Evolutionary conservation across 2,888 invertebrate genomes (phyloP).

Genomic region (Pammene fasciana): DNA sequence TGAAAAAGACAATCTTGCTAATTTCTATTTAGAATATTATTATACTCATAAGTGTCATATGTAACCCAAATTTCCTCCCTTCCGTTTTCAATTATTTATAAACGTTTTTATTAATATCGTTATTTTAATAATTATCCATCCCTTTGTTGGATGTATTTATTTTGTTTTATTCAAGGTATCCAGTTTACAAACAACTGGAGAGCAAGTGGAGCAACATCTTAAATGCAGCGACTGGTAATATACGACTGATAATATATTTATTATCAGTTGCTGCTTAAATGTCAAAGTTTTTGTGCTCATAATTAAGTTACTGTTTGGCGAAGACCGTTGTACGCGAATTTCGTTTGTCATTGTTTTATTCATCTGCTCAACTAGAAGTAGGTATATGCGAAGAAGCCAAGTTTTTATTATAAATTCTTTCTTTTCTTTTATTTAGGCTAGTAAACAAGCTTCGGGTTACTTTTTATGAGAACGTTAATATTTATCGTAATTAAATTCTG

Average conservation of each 20-base stretch:
- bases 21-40: no score
- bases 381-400: slow-evolving; percentile 5
- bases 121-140: no score
- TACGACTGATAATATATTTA: no score
- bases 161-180: no score
- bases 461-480: slow-evolving; percentile 19
- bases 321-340: neutral
- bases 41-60: no score
- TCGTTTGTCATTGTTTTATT: slow-evolving; percentile 27
- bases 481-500: slow-evolving; percentile 4
- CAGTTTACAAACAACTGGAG: neutral
- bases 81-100: no score
- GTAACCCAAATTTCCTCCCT: no score
- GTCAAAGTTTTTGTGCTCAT: slow-evolving; percentile 3
- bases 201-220: no score
- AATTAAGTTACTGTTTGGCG: slow-evolving; percentile 6
- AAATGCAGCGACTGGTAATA: no score
- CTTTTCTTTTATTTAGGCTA: slow-evolving; percentile 3
- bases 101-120: no score
- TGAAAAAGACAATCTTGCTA: no score
- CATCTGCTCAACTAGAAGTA: slow-evolving; percentile 1
- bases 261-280: slow-evolving; percentile 8
- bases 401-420: slow-evolving; percentile 24
- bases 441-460: neutral
- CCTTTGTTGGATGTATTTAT: no score